A percentile compares a stretch with the other conserved stretches of the same genome.
Conservation (phyloP, 2,113 vertebrate species). For the Nothocercus julius region DNA sequence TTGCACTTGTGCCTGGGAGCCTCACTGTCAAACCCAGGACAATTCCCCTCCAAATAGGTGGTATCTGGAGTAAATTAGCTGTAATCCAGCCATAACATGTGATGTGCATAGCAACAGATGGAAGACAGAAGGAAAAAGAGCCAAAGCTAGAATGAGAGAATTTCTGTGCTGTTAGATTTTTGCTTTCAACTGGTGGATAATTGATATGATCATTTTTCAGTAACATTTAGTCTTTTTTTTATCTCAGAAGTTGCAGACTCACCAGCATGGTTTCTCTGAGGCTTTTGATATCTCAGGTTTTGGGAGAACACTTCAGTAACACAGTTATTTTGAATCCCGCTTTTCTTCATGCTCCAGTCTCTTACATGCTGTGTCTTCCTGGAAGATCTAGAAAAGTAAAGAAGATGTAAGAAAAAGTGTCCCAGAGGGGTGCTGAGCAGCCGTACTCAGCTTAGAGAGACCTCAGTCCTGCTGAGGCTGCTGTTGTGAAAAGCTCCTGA, state of each 20-base stretch:
- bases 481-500: not conserved
- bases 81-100: not conserved
- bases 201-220: not conserved
- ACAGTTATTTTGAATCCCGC: not conserved
- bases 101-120: not conserved
- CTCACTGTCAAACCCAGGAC: not conserved
- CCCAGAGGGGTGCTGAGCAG: not conserved
- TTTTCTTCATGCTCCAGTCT: not conserved
- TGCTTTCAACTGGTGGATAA: not conserved
- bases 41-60: not conserved
- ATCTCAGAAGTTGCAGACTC: not conserved
- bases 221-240: not conserved
- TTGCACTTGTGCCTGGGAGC: not conserved
- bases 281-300: not conserved
- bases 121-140: not conserved
- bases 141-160: not conserved
- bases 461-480: not conserved
- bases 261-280: not conserved
- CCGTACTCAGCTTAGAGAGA: not conserved
- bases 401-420: rapidly evolving
- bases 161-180: not conserved
- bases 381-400: not conserved
- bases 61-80: not conserved
- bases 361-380: not conserved
- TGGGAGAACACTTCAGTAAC: not conserved